These are phyloP conservation scores for Ganaspis brasiliensis DNA, from an alignment of 2,888 invertebrate genomes.

Conservation along the genomic window DNA sequence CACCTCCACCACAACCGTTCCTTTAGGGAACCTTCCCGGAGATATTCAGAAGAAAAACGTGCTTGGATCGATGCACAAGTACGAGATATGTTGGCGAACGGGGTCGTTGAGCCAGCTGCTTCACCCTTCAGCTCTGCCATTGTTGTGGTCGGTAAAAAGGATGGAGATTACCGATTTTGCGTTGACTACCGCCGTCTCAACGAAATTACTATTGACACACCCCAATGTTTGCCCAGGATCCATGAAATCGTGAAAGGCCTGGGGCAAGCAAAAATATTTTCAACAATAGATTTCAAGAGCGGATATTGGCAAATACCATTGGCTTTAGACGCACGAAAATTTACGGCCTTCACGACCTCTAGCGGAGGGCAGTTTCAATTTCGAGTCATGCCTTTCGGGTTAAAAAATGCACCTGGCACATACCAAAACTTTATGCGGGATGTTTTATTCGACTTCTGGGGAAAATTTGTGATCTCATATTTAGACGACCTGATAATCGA, in stretches of 20 bases:
- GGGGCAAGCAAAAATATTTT: slow-evolving; percentile 63
- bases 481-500: slow-evolving; percentile 70
- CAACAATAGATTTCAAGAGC: slow-evolving; percentile 66
- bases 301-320: slow-evolving; percentile 72
- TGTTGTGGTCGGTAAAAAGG: slow-evolving; percentile 56
- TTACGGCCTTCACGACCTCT: slow-evolving; percentile 67
- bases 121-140: slow-evolving; percentile 58
- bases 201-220: slow-evolving; percentile 53
- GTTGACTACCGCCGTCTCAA: slow-evolving; percentile 65
- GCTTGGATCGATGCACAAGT: slow-evolving; percentile 55
- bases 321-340: slow-evolving; percentile 52
- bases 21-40: slow-evolving; percentile 13
- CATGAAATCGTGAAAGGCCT: slow-evolving; percentile 63
- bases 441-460: slow-evolving; percentile 59
- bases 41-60: slow-evolving; percentile 46
- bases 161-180: slow-evolving; percentile 55
- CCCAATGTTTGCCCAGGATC: slow-evolving; percentile 61
- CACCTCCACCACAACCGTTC: not conserved
- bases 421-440: not conserved
- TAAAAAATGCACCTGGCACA: not conserved
- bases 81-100: slow-evolving; percentile 55
- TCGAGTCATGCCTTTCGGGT: slow-evolving; percentile 63
- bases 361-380: slow-evolving; percentile 66
- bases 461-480: slow-evolving; percentile 61
- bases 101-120: slow-evolving; percentile 57